Evolutionary conservation across 2,797 vertebrate genomes (phyloP).

Genomic region (Antennarius maculatus): DNA sequence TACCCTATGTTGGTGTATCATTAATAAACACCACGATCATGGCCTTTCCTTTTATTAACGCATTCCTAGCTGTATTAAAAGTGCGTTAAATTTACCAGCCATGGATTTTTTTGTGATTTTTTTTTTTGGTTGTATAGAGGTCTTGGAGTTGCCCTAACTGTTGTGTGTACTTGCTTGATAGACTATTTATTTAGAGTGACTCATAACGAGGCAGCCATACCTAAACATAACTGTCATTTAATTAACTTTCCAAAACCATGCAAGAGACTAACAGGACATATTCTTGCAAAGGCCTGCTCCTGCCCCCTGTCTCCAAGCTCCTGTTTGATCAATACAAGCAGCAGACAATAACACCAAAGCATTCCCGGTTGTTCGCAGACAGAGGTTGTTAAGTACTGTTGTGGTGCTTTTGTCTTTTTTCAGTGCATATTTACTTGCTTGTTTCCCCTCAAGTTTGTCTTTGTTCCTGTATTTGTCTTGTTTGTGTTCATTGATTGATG

Average conservation of each 20-base stretch:
- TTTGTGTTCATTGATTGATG: conserved; percentile 67
- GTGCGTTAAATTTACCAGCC: conserved; percentile 10
- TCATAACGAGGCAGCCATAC: conserved; percentile 41
- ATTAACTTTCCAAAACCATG: conserved; percentile 40
- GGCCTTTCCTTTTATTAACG: conserved; percentile 23
- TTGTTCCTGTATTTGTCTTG: conserved; percentile 65
- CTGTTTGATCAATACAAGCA: conserved; percentile 55
- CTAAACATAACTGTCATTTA: conserved; percentile 38
- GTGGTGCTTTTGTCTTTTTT: conserved; percentile 33
- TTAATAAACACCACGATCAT: conserved; percentile 41
- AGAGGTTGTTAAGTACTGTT: conserved; percentile 56
- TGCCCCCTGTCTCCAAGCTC: conserved; percentile 38
- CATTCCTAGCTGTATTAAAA: conserved; percentile 24
- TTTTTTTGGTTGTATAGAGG: conserved; percentile 1
- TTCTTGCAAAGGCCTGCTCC: conserved; percentile 17
- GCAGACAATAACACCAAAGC: conserved; percentile 56
- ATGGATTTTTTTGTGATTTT: background rate
- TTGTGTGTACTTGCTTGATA: conserved; percentile 9
- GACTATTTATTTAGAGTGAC: conserved; percentile 28
- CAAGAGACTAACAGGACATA: conserved; percentile 7
- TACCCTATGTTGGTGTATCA: conserved; percentile 13
- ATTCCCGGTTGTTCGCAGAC: conserved; percentile 50
- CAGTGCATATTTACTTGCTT: conserved; percentile 67
- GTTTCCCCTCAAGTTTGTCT: conserved; percentile 49
- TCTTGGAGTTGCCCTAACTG: conserved; percentile 19